Conservation (phyloP, 2,888 invertebrate genomes). For the Drosophila austrosaltans region DNA sequence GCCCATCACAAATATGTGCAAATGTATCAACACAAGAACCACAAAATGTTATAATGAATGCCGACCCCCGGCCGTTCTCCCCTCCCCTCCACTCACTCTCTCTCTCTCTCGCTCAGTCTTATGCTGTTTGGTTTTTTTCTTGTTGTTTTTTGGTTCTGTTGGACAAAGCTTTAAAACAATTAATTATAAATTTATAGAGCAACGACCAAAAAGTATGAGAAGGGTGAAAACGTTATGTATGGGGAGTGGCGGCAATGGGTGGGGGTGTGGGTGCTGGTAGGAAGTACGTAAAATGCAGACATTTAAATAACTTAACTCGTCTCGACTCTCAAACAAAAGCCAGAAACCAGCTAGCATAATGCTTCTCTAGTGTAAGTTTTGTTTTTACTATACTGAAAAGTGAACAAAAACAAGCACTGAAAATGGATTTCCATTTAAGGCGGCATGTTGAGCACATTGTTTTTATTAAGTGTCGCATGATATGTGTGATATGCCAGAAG, state of each 20-base stretch:
- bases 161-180: conserved; percentile 70
- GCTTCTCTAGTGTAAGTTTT: conserved; percentile 6
- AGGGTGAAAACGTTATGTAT: too few species aligned
- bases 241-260: neutral
- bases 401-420: conserved; percentile 63
- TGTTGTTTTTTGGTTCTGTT: neutral
- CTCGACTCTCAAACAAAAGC: conserved; percentile 27
- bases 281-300: conserved; percentile 51
- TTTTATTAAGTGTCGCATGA: conserved; percentile 83
- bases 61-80: neutral
- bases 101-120: conserved; percentile 10
- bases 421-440: conserved; percentile 80
- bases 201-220: conserved; percentile 3
- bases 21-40: conserved; percentile 47
- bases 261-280: neutral
- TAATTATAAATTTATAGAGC: conserved; percentile 67
- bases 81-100: neutral
- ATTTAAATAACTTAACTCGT: conserved; percentile 72
- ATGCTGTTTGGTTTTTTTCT: conserved; percentile 19
- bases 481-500: conserved; percentile 41
- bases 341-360: conserved; percentile 21
- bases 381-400: conserved; percentile 36
- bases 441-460: conserved; percentile 81
- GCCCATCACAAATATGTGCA: conserved; percentile 28
- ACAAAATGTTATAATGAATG: conserved; percentile 60